Percentiles rank a stretch among this genome's conserved stretches.
Evolutionary conservation across 2,797 vertebrate species (phyloP).

Genomic region (Etheostoma perlongum): DNA sequence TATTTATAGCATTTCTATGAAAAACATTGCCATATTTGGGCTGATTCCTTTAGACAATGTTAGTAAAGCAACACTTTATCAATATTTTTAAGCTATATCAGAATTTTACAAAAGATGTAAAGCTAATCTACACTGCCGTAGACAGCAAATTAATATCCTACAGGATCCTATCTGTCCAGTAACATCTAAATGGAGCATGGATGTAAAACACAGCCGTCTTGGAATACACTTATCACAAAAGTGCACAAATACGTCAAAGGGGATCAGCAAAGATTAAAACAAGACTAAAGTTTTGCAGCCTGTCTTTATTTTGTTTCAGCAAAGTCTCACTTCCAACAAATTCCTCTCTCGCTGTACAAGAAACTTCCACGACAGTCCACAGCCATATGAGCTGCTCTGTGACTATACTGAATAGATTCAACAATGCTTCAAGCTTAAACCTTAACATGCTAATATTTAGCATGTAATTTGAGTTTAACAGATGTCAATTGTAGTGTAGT

Average conservation of each 20-base stretch:
- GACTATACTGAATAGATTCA: not conserved
- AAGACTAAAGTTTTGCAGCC: not conserved
- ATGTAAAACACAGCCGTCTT: not conserved
- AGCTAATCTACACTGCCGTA: not conserved
- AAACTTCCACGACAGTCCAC: too few relatives aligned
- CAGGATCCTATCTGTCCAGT: not conserved
- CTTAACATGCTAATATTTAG: not conserved
- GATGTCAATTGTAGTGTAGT: not conserved
- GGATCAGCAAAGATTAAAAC: not conserved
- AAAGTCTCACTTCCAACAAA: too few relatives aligned
- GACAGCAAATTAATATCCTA: not conserved
- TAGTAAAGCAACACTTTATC: not conserved
- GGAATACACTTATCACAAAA: not conserved
- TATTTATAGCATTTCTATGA: conserved; percentile 32
- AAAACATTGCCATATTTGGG: conserved; percentile 23
- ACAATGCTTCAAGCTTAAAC: not conserved
- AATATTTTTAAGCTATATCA: not conserved
- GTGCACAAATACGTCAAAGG: not conserved
- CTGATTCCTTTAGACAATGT: conserved; percentile 1
- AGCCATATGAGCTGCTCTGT: not conserved
- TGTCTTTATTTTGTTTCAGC: too few relatives aligned
- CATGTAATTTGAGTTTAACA: not conserved
- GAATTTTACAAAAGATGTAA: not conserved
- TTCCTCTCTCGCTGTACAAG: too few relatives aligned
- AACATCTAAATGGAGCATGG: not conserved